A percentile compares a stretch with the other conserved stretches of the same genome.
These are phyloP conservation scores for Tiliacea citrago DNA, from an alignment of 2,888 invertebrate genomes.

Conservation along the genomic window DNA sequence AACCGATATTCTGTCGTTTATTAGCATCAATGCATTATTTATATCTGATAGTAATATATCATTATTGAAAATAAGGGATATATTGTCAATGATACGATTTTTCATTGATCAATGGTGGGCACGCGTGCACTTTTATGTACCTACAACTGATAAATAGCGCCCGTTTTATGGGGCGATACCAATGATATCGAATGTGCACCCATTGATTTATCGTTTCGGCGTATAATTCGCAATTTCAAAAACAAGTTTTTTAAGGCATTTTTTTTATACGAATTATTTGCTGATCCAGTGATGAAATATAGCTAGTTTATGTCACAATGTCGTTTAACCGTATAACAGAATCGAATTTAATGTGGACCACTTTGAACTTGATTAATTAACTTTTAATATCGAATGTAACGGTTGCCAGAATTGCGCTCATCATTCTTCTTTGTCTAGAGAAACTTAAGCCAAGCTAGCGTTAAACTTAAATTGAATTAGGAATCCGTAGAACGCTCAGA, in stretches of 20 bases:
- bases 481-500: slow-evolving; percentile 9
- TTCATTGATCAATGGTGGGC: slow-evolving; percentile 81
- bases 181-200: slow-evolving; percentile 81
- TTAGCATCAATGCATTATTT: slow-evolving; percentile 68
- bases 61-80: slow-evolving; percentile 82
- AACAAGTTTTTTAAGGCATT: slow-evolving; percentile 70
- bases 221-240: slow-evolving; percentile 81
- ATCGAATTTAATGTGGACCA: slow-evolving; percentile 60
- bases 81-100: slow-evolving; percentile 83
- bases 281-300: slow-evolving; percentile 78
- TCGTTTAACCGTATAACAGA: slow-evolving; percentile 42
- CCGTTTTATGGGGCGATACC: slow-evolving; percentile 82
- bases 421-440: slow-evolving; percentile 28
- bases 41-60: slow-evolving; percentile 80
- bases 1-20: slow-evolving; percentile 76
- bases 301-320: slow-evolving; percentile 61
- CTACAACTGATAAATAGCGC: slow-evolving; percentile 85
- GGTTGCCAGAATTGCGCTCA: slow-evolving; percentile 47
- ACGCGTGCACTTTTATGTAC: slow-evolving; percentile 85
- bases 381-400: slow-evolving; percentile 51
- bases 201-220: slow-evolving; percentile 85
- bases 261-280: slow-evolving; percentile 75
- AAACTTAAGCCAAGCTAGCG: slow-evolving; percentile 32
- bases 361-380: slow-evolving; percentile 54
- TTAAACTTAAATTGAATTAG: slow-evolving; percentile 50